phyloP scores from a whole-genome alignment of 2,888 invertebrate species.

The Biston betularia region DNA sequence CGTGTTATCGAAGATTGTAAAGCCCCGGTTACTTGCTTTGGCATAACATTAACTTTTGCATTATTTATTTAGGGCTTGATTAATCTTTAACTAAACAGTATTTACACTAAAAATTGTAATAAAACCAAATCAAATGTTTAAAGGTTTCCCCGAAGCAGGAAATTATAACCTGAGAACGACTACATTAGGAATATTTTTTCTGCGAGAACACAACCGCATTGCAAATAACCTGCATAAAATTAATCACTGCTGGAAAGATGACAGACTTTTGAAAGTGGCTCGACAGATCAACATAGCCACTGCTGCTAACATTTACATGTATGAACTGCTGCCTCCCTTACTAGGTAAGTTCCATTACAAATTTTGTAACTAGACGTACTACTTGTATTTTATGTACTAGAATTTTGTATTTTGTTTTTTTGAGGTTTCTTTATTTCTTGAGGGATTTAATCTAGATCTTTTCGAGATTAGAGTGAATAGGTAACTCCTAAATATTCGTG shows the following conservation, averaged over 20 bases:
- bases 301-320: constrained; percentile 67
- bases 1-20: too few relatives aligned
- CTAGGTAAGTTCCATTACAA: constrained; percentile 60
- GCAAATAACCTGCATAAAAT: constrained; percentile 61
- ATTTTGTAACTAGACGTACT: not conserved
- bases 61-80: too few relatives aligned
- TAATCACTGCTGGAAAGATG: constrained; percentile 76
- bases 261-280: constrained; percentile 71
- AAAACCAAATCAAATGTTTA: not conserved
- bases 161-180: constrained; percentile 69
- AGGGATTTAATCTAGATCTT: too few relatives aligned
- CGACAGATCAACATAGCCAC: constrained; percentile 72
- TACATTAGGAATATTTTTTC: constrained; percentile 67
- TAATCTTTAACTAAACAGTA: too few relatives aligned
- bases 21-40: too few relatives aligned
- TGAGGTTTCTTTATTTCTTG: too few relatives aligned
- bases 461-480: too few relatives aligned
- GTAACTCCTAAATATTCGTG: too few relatives aligned
- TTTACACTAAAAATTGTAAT: too few relatives aligned
- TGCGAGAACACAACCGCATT: constrained; percentile 73
- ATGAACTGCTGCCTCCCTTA: constrained; percentile 67
- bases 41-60: too few relatives aligned
- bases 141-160: constrained; percentile 65
- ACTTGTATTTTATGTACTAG: too few relatives aligned
- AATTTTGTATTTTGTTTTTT: too few relatives aligned